Evolutionary conservation across 2,888 invertebrate genomes (phyloP).

Genomic region (Temnothorax unifasciatus): DNA sequence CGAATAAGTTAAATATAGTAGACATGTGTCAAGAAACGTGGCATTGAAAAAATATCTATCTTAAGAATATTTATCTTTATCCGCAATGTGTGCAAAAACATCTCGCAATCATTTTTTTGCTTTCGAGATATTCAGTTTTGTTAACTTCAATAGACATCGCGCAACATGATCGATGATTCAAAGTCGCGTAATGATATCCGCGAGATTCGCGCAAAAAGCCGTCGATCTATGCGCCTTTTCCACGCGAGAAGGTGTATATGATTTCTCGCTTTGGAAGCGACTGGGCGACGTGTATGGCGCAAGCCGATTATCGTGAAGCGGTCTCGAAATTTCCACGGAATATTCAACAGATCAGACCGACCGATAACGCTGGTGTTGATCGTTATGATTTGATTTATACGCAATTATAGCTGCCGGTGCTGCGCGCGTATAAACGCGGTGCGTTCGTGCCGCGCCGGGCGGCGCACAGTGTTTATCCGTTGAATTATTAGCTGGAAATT

Average conservation of each 20-base stretch:
- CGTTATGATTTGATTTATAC: conserved; percentile 84
- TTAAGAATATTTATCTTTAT: neutral
- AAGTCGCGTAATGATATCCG: neutral
- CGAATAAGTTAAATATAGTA: neutral
- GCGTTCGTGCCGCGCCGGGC: conserved; percentile 53
- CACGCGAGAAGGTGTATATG: neutral
- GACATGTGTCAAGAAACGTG: neutral
- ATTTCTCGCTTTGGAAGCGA: conserved; percentile 1
- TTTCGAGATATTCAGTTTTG: neutral
- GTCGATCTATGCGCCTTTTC: conserved; percentile 32
- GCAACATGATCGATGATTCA: neutral
- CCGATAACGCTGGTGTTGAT: conserved; percentile 78
- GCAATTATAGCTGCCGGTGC: conserved; percentile 78
- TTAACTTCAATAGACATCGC: neutral
- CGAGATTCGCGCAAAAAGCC: conserved; percentile 5
- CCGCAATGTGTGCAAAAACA: neutral
- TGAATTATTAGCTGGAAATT: conserved; percentile 76
- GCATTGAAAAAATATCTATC: neutral
- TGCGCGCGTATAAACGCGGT: conserved; percentile 40
- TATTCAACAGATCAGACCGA: conserved; percentile 59
- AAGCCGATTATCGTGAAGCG: conserved; percentile 27
- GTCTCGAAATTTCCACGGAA: conserved; percentile 67
- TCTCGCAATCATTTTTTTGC: neutral
- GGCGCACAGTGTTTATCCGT: conserved; percentile 65
- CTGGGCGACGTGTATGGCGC: neutral